Base-by-base conservation (phyloP, 1,140 invertebrate species). In the Diorhabda elongata region DNA sequence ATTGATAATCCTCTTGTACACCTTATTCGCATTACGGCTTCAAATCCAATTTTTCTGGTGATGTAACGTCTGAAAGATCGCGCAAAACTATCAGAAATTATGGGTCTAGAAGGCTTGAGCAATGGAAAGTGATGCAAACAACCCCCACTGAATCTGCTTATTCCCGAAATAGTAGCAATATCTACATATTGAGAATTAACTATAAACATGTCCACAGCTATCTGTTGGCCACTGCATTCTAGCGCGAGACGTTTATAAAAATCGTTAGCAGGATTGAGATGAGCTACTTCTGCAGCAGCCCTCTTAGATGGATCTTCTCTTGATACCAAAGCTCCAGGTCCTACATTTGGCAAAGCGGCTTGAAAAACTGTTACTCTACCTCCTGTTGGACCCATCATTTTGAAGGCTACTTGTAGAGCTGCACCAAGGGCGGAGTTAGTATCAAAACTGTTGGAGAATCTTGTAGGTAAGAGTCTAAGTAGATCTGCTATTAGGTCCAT, bases 161-260 rank as follows among this genome's bases (percentile, higher is more conserved):
- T 91, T 74, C 95, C 94, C 73, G 92, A 92, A 57, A 99, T 85
- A 5, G 96, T 95, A 8, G 97, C 94, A 66, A 99, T 83, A 84
- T 99, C 98, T 67, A 92, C 89, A 81, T 98, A 98, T 79, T 97
- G 93, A 60, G 91, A 90, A 82, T 95, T 97, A 11, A 99, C 82
- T 73, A 98, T 82, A 84, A 99, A 99, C 72, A 99, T 78, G 83
- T 99, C 98, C 26, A 99, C 92, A 44, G 95, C 93, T 62, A 99
- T 91, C 82, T 99, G 98, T 74, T 97, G 95, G 4, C 91, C 94
- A 69, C 95, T 98, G 81, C 96, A 99, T 79, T 99, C 97, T 4
- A 99, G 81, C 5, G 97, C 96, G 52, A 98, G 83, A 68, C 96
- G 91, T 83, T 99, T 99, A 82, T 99, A 99, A 83, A 98, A 99